Evolutionary conservation across 1,140 invertebrate species (phyloP), one percentile per base, ranked within the genome.

Genomic region (Leptopilina boulardi): DNA sequence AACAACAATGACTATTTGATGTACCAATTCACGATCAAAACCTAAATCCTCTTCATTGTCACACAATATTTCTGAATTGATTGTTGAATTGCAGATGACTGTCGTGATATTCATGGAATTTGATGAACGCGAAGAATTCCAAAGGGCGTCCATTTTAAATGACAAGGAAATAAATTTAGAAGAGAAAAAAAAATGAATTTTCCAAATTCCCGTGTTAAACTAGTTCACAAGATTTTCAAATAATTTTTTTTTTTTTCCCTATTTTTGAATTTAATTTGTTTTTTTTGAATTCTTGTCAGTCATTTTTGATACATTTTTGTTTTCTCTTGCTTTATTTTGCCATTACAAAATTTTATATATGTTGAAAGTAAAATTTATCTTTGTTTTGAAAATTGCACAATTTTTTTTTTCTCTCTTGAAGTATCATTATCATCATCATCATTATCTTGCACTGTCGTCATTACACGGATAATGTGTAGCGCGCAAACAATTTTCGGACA

Each of bases 1-100:
- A 10, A 97, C 93, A 70, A 94, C 91, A 10, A 91, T 92, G 0
- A 96, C 94, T 44, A 95, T 92, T 3, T 89, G 91, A 74, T 94
- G 91, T 42, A 95, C 88, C 9, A 92, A 77, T 18, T 85, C 76
- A 11, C 86, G 89, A 82, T 92, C 83, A 59, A 83, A 84, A 5
- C 71, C 78, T 8, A 79, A 34, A 6, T 84, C 82, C 19, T 86
- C 86, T 9, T 86, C 85, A 6, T 80, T 70, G 5, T n/a, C 34
- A 21, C 54, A 73, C 44, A n/a, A n/a, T n/a, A 41, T 23, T 15
- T 26, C 34, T 15, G 6, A 2, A 30, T 71, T 23, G 76, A 13
- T 77, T 38, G 83, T 85, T 71, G 77, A 77, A 59, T 41, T 44
- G 30, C 72, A 42, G 23, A 81, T 81, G 4, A 80, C 41, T 19